Evolutionary conservation across 2,113 vertebrate species (phyloP).

Genomic region (Egretta garzetta): DNA sequence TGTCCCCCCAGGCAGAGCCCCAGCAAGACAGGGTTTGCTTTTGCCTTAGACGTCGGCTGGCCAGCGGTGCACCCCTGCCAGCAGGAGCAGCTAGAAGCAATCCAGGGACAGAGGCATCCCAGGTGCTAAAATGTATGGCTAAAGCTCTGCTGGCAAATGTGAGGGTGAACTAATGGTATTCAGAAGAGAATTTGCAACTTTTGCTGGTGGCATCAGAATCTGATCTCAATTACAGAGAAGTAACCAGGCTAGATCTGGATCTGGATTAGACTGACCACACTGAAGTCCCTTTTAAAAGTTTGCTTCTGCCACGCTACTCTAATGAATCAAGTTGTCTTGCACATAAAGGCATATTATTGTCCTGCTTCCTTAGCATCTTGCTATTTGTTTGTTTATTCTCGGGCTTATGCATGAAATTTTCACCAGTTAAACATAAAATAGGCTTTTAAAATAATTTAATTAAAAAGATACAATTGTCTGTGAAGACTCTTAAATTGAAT

Average conservation of each 20-base stretch:
- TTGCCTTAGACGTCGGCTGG: neutral
- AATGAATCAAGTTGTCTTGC: conserved; percentile 39
- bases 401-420: conserved; percentile 34
- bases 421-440: conserved; percentile 43
- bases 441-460: conserved; percentile 36
- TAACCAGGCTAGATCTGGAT: conserved; percentile 1
- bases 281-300: conserved; percentile 28
- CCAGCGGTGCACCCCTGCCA: neutral
- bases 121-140: neutral
- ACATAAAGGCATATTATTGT: conserved; percentile 20
- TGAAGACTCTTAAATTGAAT: conserved; percentile 4
- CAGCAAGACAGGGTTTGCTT: neutral
- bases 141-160: neutral
- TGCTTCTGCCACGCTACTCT: neutral
- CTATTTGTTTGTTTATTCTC: conserved; percentile 48
- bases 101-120: neutral
- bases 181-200: neutral
- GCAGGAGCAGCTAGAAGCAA: neutral
- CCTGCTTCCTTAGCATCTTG: conserved; percentile 17
- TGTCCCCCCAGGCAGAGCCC: neutral
- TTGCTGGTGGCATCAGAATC: conserved; percentile 1
- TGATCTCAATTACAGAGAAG: conserved; percentile 35
- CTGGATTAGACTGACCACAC: conserved; percentile 35
- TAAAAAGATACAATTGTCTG: neutral
- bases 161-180: neutral